phyloP scores from a whole-genome alignment of 1,140 invertebrate species.

The Dendrolimus kikuchii region DNA sequence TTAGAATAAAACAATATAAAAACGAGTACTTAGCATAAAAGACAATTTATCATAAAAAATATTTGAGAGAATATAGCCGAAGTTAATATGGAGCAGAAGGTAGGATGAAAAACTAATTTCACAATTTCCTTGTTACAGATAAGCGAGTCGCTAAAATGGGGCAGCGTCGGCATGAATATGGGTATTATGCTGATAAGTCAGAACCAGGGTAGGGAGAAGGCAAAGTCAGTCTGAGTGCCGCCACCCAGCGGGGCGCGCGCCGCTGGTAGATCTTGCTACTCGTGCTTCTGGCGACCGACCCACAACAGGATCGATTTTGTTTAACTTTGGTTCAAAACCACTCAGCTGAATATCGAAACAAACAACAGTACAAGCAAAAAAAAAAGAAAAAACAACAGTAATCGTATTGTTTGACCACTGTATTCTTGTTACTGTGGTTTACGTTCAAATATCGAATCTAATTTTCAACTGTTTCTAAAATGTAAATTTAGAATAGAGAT shows the following conservation, averaged over 20 bases:
- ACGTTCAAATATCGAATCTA: too few relatives aligned
- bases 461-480: too few relatives aligned
- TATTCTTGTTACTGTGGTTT: too few relatives aligned
- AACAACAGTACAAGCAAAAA: too few relatives aligned
- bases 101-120: constrained; percentile 4
- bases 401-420: constrained; percentile 14
- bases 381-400: constrained; percentile 13
- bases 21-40: too few relatives aligned
- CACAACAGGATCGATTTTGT: constrained; percentile 48
- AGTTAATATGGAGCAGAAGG: too few relatives aligned
- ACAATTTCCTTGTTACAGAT: constrained; percentile 72
- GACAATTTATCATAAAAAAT: too few relatives aligned
- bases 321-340: constrained; percentile 22
- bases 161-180: constrained; percentile 78
- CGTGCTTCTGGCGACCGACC: constrained; percentile 49
- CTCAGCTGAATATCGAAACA: not conserved
- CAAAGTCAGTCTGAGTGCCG: constrained; percentile 63
- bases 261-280: constrained; percentile 35
- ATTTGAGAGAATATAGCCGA: too few relatives aligned
- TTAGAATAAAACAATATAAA: too few relatives aligned
- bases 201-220: constrained; percentile 55
- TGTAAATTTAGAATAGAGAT: too few relatives aligned
- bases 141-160: constrained; percentile 79
- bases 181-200: constrained; percentile 76
- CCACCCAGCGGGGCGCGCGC: constrained; percentile 44